Conservation (phyloP, 2,888 invertebrate species). For the Nomada fucata region DNA sequence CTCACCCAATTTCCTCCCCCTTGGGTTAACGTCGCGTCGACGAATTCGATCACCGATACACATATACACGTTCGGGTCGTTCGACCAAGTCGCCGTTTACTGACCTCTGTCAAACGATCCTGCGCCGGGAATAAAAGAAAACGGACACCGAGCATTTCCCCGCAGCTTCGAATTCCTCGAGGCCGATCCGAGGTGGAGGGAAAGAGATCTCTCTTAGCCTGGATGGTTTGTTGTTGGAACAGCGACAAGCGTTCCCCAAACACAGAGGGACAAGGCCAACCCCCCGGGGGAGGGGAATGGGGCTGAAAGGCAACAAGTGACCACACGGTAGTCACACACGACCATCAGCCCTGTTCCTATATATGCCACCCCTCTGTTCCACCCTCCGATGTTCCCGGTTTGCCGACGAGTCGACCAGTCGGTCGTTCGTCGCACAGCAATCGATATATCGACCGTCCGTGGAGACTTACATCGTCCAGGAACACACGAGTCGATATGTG, state of each 20-base stretch:
- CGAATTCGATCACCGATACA: neutral
- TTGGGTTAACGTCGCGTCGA: neutral
- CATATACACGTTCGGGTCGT: slow-evolving; percentile 18
- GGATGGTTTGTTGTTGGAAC: slow-evolving; percentile 70
- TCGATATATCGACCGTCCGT: slow-evolving; percentile 81
- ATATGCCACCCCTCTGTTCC: slow-evolving; percentile 15
- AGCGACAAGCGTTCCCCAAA: slow-evolving; percentile 76
- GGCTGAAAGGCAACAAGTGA: slow-evolving; percentile 80
- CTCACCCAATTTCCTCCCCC: neutral
- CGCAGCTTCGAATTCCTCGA: slow-evolving; percentile 49
- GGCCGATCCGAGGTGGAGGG: slow-evolving; percentile 33
- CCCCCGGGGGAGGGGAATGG: slow-evolving; percentile 67
- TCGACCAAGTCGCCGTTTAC: slow-evolving; percentile 26
- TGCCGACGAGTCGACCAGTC: slow-evolving; percentile 74
- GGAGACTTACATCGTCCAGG: slow-evolving; percentile 40
- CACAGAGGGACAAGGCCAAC: slow-evolving; percentile 75
- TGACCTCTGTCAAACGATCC: slow-evolving; percentile 42
- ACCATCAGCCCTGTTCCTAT: slow-evolving; percentile 64
- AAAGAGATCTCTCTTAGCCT: slow-evolving; percentile 44
- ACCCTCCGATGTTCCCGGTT: slow-evolving; percentile 66
- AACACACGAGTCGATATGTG: slow-evolving; percentile 1
- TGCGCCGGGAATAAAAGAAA: slow-evolving; percentile 35
- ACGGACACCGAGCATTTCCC: slow-evolving; percentile 50
- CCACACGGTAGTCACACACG: slow-evolving; percentile 76
- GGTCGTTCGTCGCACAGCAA: slow-evolving; percentile 71